Conservation (phyloP, 2,888 invertebrate species). For the Coleophora deauratella region DNA sequence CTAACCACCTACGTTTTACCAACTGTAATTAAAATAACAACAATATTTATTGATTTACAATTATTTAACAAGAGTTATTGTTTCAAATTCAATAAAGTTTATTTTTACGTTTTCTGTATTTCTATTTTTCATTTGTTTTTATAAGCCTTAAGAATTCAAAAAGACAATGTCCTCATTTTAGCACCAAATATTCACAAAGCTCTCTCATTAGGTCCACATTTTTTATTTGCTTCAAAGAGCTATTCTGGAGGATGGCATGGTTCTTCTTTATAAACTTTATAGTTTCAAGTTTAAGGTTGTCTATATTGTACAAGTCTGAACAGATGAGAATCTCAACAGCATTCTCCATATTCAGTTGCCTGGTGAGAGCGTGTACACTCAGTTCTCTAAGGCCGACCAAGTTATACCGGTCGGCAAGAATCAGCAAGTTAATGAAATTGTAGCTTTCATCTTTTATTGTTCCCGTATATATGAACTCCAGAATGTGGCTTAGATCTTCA, state of each 20-base stretch:
- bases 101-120: conserved; percentile 66
- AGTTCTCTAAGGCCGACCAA: conserved; percentile 44
- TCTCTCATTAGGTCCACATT: conserved; percentile 43
- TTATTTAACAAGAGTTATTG: conserved; percentile 51
- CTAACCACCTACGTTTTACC: conserved; percentile 4
- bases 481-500: conserved; percentile 44
- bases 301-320: conserved; percentile 51
- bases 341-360: conserved; percentile 42
- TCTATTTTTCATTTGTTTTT: conserved; percentile 39
- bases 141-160: conserved; percentile 13
- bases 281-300: conserved; percentile 37
- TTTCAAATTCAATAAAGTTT: conserved; percentile 66
- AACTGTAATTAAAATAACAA: conserved; percentile 20
- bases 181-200: conserved; percentile 41
- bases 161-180: no score
- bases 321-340: conserved; percentile 46
- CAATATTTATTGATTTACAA: conserved; percentile 49
- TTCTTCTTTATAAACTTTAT: conserved; percentile 54
- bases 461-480: conserved; percentile 58
- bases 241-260: conserved; percentile 29
- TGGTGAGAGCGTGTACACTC: conserved; percentile 37
- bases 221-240: conserved; percentile 42
- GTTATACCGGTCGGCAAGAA: conserved; percentile 53
- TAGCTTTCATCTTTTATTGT: conserved; percentile 40
- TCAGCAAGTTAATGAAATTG: conserved; percentile 44